Percentiles rank a stretch among this genome's conserved stretches.
Evolutionary conservation across 2,888 invertebrate species (phyloP).

Genomic region (Amphipyra berbera): DNA sequence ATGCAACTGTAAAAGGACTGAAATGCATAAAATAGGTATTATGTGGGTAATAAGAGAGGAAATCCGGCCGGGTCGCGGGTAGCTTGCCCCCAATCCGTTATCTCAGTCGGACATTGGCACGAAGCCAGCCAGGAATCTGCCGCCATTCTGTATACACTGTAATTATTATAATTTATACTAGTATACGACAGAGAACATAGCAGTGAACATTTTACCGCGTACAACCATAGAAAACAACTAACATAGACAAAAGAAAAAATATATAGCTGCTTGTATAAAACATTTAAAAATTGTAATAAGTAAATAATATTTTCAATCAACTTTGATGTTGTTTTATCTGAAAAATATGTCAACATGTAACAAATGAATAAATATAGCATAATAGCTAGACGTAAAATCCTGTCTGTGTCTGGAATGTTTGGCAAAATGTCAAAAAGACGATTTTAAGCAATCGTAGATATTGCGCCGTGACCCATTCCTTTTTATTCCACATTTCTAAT

Average conservation of each 20-base stretch:
- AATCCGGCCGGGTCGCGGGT: slow-evolving; percentile 45
- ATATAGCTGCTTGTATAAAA: too few relatives aligned
- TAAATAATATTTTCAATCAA: neutral
- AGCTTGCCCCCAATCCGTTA: slow-evolving; percentile 69
- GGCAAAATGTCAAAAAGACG: slow-evolving; percentile 48
- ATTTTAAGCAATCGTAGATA: slow-evolving; percentile 17
- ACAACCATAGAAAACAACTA: neutral
- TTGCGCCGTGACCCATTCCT: slow-evolving; percentile 5
- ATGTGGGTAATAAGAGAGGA: slow-evolving; percentile 50
- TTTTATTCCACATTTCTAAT: slow-evolving; percentile 11
- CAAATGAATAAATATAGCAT: slow-evolving; percentile 22
- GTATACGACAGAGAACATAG: slow-evolving; percentile 33
- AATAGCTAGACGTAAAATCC: slow-evolving; percentile 24
- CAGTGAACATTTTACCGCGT: slow-evolving; percentile 1
- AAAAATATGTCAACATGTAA: slow-evolving; percentile 17
- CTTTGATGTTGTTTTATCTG: too few relatives aligned
- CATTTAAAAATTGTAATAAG: too few relatives aligned
- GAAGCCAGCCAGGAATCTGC: slow-evolving; percentile 49
- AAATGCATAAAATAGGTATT: slow-evolving; percentile 48
- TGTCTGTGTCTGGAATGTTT: slow-evolving; percentile 37
- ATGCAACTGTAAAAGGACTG: slow-evolving; percentile 25
- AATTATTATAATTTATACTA: slow-evolving; percentile 39
- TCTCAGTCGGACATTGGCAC: slow-evolving; percentile 65
- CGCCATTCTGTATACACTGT: slow-evolving; percentile 25
- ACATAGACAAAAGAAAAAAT: neutral